These are phyloP conservation scores for Lanius collurio DNA, from an alignment of 2,113 vertebrate species.

Conservation along the genomic window DNA sequence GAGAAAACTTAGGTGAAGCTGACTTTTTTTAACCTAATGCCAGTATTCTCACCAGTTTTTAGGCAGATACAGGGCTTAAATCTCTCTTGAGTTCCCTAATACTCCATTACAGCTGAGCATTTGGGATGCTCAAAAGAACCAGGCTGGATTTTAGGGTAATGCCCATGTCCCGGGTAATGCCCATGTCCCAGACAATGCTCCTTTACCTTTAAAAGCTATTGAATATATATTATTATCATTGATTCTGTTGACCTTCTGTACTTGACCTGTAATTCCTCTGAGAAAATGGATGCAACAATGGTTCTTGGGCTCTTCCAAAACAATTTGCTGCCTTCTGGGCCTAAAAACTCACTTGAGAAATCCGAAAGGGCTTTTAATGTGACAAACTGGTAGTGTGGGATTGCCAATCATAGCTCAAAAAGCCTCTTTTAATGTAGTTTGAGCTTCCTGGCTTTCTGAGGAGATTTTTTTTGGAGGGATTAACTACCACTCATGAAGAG, in stretches of 20 bases:
- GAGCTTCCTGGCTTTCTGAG: neutral
- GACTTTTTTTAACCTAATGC: neutral
- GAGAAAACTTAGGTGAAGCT: neutral
- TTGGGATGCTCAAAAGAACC: neutral
- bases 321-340: neutral
- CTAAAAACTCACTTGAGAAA: neutral
- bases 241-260: neutral
- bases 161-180: neutral
- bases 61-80: neutral
- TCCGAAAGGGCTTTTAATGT: neutral
- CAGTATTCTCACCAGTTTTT: neutral
- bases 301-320: neutral
- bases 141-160: neutral
- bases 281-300: neutral
- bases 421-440: neutral
- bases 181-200: too few species aligned
- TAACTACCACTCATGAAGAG: neutral
- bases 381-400: neutral
- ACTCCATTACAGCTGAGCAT: fast-evolving
- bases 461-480: neutral
- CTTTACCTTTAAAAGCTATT: neutral
- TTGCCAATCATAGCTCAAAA: neutral
- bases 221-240: neutral
- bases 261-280: neutral
- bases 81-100: neutral